Conservation (phyloP, 2,888 invertebrate genomes). For the Oegoconia quadripuncta region DNA sequence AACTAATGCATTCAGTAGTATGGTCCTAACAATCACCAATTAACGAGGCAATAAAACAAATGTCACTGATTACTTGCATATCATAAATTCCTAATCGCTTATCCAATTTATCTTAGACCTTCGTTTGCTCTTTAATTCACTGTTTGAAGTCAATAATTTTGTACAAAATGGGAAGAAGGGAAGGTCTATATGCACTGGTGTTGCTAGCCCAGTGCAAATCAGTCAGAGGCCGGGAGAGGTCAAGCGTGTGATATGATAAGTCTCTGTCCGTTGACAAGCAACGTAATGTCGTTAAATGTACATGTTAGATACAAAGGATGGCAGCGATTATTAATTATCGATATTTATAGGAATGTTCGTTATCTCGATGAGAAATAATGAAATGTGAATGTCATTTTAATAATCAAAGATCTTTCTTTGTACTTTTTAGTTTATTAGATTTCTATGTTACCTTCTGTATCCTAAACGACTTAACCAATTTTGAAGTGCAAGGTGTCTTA, state of each 20-base stretch:
- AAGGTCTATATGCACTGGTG: conserved; percentile 36
- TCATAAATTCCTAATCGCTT: conserved; percentile 40
- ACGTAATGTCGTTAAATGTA: conserved; percentile 43
- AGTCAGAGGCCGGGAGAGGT: conserved; percentile 59
- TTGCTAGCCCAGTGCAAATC: conserved; percentile 56
- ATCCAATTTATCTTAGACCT: conserved; percentile 33
- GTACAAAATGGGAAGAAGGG: conserved; percentile 8
- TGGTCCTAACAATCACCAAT: too few species aligned
- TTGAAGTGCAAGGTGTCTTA: too few species aligned
- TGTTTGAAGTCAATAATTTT: background rate
- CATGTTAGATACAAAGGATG: conserved; percentile 17
- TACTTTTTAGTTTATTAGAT: too few species aligned
- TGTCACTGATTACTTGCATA: conserved; percentile 47
- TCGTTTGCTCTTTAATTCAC: background rate
- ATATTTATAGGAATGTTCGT: too few species aligned
- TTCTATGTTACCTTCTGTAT: too few species aligned
- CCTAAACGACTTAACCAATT: too few species aligned
- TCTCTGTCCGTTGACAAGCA: conserved; percentile 46
- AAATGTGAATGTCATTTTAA: too few species aligned
- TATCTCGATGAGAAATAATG: too few species aligned
- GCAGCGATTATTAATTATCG: too few species aligned
- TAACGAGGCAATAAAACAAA: conserved; percentile 53
- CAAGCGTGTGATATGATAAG: conserved; percentile 46
- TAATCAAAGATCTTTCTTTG: too few species aligned
- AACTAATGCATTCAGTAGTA: too few species aligned